Evolutionary conservation across 1,140 invertebrate species (phyloP).

Genomic region (Stegodyphus dumicola): DNA sequence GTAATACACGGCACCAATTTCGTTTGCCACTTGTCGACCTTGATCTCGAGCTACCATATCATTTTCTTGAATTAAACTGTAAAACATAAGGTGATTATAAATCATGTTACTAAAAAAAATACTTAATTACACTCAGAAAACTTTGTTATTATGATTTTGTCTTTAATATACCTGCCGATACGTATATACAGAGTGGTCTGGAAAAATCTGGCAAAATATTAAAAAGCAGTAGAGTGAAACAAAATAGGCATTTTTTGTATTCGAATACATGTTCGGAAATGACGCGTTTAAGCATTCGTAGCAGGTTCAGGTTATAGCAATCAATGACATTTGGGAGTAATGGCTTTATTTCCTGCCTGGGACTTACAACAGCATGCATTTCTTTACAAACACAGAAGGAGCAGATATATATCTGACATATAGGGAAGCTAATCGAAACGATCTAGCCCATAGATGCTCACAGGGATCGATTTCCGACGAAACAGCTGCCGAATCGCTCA

Average conservation of each 20-base stretch:
- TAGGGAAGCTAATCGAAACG: too few species aligned
- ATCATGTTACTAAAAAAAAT: too few species aligned
- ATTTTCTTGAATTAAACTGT: slow-evolving; percentile 84
- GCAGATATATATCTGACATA: neutral
- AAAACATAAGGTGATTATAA: slow-evolving; percentile 37
- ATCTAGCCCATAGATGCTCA: too few species aligned
- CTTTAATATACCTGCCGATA: too few species aligned
- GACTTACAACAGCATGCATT: neutral
- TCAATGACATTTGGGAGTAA: neutral
- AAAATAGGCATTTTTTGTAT: too few species aligned
- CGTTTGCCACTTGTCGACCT: slow-evolving; percentile 85
- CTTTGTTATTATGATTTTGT: too few species aligned
- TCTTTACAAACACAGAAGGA: neutral
- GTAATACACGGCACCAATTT: slow-evolving; percentile 90
- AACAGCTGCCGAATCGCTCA: too few species aligned
- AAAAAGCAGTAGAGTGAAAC: too few species aligned
- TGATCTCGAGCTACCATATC: slow-evolving; percentile 94
- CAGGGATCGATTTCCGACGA: too few species aligned
- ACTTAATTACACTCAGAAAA: too few species aligned
- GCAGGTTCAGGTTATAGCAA: neutral
- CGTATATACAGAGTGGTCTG: too few species aligned
- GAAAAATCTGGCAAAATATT: too few species aligned
- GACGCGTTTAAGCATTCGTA: neutral
- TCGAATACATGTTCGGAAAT: neutral
- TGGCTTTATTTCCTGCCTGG: neutral